Percentiles rank a stretch among this genome's conserved stretches.
phyloP scores from a whole-genome alignment of 2,113 vertebrate species.

The Patagioenas fasciata region DNA sequence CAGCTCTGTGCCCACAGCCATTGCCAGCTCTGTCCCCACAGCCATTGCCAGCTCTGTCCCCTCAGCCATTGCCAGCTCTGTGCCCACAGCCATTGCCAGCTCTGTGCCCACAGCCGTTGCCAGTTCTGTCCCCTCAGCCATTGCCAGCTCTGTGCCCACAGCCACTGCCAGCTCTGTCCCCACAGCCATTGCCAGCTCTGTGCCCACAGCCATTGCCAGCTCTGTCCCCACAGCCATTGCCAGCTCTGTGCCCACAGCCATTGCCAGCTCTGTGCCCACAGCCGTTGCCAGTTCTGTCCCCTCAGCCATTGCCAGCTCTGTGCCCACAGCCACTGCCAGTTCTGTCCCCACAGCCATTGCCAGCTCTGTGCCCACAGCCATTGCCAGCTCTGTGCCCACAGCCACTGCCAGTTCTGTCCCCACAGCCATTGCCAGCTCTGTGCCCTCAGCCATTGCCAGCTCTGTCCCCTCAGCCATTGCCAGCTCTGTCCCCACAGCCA shows the following conservation, averaged over 20 bases:
- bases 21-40: too few species aligned
- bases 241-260: neutral
- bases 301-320: neutral
- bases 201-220: neutral
- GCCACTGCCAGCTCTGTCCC: too few species aligned
- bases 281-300: neutral
- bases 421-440: neutral
- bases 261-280: too few species aligned
- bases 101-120: neutral
- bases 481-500: neutral
- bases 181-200: neutral
- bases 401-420: too few species aligned
- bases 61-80: too few species aligned
- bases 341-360: neutral
- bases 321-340: too few species aligned
- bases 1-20: neutral
- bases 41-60: neutral
- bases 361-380: too few species aligned
- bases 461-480: too few species aligned
- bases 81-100: too few species aligned
- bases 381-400: neutral
- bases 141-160: neutral
- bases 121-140: too few species aligned
- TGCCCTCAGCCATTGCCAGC: neutral
- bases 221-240: too few species aligned